Percentiles rank a stretch among this genome's conserved stretches.
phyloP scores from a whole-genome alignment of 2,113 vertebrate species.

The Lepus americanus region DNA sequence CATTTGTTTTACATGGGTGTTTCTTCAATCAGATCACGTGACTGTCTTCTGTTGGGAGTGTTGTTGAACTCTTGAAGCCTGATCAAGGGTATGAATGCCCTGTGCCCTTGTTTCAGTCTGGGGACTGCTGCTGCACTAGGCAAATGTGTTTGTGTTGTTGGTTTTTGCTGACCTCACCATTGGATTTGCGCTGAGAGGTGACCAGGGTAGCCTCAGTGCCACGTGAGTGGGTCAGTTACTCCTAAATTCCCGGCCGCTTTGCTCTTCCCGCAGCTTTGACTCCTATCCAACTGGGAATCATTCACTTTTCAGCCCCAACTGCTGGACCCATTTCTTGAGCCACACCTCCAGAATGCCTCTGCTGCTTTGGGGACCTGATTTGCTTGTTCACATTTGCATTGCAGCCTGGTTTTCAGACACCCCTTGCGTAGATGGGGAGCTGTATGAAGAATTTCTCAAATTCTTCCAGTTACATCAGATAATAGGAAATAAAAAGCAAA shows the following conservation, averaged over 20 bases:
- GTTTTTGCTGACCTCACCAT: not conserved
- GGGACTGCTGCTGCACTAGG: not conserved
- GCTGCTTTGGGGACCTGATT: not conserved
- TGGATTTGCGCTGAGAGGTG: not conserved
- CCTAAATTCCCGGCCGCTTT: not conserved
- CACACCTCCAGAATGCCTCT: not conserved
- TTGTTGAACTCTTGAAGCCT: not conserved
- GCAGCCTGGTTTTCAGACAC: not conserved
- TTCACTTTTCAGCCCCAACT: not conserved
- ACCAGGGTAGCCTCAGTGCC: not conserved
- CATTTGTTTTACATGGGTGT: not conserved
- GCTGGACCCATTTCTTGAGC: not conserved
- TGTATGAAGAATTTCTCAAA: not conserved
- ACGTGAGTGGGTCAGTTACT: not conserved
- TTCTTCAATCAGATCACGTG: not conserved
- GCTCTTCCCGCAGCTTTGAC: not conserved
- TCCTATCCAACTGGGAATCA: not conserved
- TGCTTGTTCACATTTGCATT: not conserved
- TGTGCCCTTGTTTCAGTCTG: not conserved
- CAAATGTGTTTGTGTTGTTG: not conserved
- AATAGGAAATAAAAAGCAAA: constrained; percentile 23
- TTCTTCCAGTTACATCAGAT: not conserved
- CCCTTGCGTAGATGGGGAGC: not conserved
- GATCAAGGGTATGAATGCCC: not conserved
- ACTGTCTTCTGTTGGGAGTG: not conserved